Base-by-base conservation (phyloP, 2,113 vertebrate species). In the Chloropsis hardwickii region DNA sequence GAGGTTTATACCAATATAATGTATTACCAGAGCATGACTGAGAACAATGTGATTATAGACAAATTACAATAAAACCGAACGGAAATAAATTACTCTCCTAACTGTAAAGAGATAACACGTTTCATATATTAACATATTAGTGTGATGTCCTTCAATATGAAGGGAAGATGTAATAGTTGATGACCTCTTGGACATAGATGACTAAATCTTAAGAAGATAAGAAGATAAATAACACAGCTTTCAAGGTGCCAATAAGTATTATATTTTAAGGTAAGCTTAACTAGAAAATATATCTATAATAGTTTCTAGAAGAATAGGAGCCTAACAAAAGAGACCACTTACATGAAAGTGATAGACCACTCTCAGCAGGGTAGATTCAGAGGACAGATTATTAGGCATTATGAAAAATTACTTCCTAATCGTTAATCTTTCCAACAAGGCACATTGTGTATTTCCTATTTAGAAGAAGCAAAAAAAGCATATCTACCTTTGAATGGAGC, bases 331-430 rank as follows among this genome's bases (percentile, higher is more conserved):
- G 15, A 65, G n/a, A 81, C 15, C 15, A n/a, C 69, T 92, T 85
- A 80, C 27, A 12, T 48, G 28, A 84, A 79, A 67, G 20, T 47
- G 86, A 45, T 15, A 25, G 19, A 7, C 6, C 18, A 17, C 23
- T 74, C 42, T 70, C 50, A 57, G 50, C 40, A 85, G 31, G 53
- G 31, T 37, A 73, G 24, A 45, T 92, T 86, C 51, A 60, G 65
- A 58, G 8, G 14, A n/a, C 31, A 83, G 62, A 84, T 62, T 53
- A 90, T 44, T 12, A 37, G 42, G 9, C 17, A 61, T 56, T 64
- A 79, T 56, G 24, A 82, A 95, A 95, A 92, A 69, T 31, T 64
- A 66, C 81, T 85, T 95, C 84, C 45, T 50, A 67, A 85, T 83
- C 24, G 62, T 81, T 84, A 66, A 44, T 90, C 61, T 92, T 88